phyloP scores from a whole-genome alignment of 2,113 vertebrate genomes.

The Lethenteron reissneri region DNA sequence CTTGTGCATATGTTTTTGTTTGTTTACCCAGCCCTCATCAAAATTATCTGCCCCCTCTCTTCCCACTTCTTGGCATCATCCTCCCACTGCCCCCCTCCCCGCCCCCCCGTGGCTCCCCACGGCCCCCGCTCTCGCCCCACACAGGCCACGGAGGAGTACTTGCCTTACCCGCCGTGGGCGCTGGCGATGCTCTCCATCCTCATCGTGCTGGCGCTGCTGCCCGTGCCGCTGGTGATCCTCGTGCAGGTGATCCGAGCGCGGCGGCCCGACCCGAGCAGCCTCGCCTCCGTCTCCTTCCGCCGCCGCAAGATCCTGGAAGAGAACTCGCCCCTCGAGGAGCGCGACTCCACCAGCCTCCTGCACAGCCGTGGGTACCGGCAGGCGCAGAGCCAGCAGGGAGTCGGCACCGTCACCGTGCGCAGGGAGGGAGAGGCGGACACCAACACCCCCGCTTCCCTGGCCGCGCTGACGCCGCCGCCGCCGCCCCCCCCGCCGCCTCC shows the following conservation, averaged over 20 bases:
- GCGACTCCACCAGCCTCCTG: constrained; percentile 88
- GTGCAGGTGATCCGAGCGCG: constrained; percentile 54
- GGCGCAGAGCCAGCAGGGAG: too few species aligned
- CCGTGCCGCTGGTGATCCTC: constrained; percentile 59
- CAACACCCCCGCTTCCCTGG: too few species aligned
- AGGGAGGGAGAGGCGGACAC: too few species aligned
- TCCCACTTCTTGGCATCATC: neutral
- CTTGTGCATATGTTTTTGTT: too few species aligned
- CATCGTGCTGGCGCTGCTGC: constrained; percentile 54
- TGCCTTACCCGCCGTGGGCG: constrained; percentile 80
- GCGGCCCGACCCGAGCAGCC: constrained; percentile 70
- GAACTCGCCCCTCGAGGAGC: constrained; percentile 82
- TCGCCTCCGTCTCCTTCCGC: constrained; percentile 80
- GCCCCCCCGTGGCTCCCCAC: neutral
- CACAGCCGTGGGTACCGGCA: constrained; percentile 22
- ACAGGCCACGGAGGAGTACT: constrained; percentile 55
- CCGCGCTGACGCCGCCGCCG: too few species aligned
- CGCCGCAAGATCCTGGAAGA: constrained; percentile 92
- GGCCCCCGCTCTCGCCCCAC: neutral
- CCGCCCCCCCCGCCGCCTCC: too few species aligned
- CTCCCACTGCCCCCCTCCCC: neutral
- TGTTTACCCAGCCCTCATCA: neutral
- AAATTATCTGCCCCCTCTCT: neutral
- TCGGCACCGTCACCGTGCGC: too few species aligned
- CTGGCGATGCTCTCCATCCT: constrained; percentile 56